These are phyloP conservation scores for Watsonalla binaria DNA, from an alignment of 2,888 invertebrate species.

Conservation along the genomic window DNA sequence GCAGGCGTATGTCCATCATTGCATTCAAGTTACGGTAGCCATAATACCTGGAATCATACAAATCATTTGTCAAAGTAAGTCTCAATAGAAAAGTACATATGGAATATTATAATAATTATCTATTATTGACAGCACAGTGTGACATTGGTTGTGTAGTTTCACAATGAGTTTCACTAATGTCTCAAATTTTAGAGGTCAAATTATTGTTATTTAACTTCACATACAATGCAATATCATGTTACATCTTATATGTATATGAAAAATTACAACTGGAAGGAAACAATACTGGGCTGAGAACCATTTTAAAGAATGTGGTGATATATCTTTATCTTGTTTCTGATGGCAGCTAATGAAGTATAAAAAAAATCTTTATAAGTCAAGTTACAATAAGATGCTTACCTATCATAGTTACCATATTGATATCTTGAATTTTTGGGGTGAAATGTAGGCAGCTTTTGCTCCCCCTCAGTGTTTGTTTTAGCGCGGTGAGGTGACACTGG, in stretches of 20 bases:
- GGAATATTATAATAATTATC: not conserved
- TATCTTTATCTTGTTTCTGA: too few species aligned
- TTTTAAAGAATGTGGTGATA: too few species aligned
- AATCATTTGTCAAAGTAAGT: constrained; percentile 1
- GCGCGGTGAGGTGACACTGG: constrained; percentile 69
- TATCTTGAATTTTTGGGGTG: constrained; percentile 88
- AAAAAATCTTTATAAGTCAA: constrained; percentile 1
- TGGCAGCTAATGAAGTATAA: too few species aligned
- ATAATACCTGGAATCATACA: constrained; percentile 84
- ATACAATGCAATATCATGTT: constrained; percentile 3
- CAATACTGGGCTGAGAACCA: too few species aligned
- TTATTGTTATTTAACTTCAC: constrained; percentile 13
- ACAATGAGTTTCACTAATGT: not conserved
- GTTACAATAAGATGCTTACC: constrained; percentile 56
- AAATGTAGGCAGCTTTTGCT: constrained; percentile 81
- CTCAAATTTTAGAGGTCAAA: constrained; percentile 11
- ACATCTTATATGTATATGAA: not conserved
- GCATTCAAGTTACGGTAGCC: constrained; percentile 93
- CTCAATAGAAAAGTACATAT: too few species aligned
- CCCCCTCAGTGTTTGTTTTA: constrained; percentile 55
- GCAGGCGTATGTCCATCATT: constrained; percentile 90
- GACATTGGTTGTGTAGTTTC: not conserved
- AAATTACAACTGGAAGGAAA: too few species aligned
- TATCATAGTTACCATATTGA: constrained; percentile 97
- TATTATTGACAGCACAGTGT: not conserved